phyloP scores from a whole-genome alignment of 2,797 vertebrate genomes.

The Fratercula arctica region DNA sequence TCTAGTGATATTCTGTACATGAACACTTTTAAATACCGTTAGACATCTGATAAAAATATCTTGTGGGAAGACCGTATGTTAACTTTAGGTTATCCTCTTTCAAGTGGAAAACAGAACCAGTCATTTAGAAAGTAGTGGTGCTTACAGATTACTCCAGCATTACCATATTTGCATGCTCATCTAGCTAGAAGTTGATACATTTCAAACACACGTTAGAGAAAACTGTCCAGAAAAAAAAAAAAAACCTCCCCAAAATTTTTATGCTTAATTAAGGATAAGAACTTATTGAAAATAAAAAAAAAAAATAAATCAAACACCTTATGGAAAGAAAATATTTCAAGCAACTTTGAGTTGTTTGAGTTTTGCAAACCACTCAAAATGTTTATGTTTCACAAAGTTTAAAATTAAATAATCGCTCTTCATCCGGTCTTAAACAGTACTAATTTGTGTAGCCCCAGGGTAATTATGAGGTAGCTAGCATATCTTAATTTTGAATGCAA shows the following conservation, averaged over 20 bases:
- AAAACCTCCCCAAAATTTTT: neutral
- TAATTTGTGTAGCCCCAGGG: neutral
- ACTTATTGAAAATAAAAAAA: neutral
- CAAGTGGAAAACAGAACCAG: neutral
- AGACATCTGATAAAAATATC: neutral
- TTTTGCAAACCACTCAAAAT: neutral
- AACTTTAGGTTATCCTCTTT: neutral
- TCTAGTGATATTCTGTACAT: neutral
- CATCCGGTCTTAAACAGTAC: neutral
- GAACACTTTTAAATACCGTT: neutral
- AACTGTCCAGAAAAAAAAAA: neutral
- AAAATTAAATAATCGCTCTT: no score
- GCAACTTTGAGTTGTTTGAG: neutral
- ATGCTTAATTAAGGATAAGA: neutral
- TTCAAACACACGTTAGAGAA: neutral
- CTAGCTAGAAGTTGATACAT: neutral
- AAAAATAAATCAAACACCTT: neutral
- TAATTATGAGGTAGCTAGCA: neutral
- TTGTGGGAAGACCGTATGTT: neutral
- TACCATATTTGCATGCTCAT: neutral
- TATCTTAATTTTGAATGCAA: neutral
- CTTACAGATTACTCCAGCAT: neutral
- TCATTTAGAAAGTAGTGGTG: neutral
- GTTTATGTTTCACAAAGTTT: neutral
- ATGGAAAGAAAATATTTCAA: neutral